Evolutionary conservation across 2,888 invertebrate genomes (phyloP).

Genomic region (Hyles lineata): DNA sequence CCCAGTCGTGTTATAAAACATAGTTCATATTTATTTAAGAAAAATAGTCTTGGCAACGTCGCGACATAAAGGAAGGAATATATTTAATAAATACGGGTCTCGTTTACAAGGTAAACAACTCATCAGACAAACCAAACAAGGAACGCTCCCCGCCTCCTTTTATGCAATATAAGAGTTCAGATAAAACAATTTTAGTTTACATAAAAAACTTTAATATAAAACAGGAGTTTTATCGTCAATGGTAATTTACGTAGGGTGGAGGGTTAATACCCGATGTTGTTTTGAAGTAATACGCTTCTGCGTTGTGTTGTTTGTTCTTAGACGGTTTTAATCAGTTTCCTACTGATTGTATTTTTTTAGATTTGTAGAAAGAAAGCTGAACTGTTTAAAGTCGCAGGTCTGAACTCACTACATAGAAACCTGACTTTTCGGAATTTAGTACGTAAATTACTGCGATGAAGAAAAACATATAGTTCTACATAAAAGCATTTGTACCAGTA

Average conservation of each 20-base stretch:
- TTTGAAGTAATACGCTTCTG: not conserved
- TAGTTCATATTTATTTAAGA: conserved; percentile 24
- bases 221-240: not conserved
- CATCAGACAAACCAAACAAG: conserved; percentile 71
- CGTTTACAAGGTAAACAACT: conserved; percentile 74
- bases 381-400: no score
- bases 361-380: no score
- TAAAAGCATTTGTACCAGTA: no score
- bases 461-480: no score
- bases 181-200: conserved; percentile 19
- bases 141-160: conserved; percentile 43
- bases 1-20: not conserved
- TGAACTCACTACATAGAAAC: no score
- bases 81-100: conserved; percentile 66
- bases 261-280: conserved; percentile 3
- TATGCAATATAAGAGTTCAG: not conserved
- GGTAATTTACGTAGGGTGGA: not conserved
- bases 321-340: no score
- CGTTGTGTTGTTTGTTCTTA: not conserved
- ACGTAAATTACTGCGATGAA: no score
- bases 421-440: no score
- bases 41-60: conserved; percentile 28
- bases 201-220: conserved; percentile 23
- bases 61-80: conserved; percentile 45
- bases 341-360: no score